These are phyloP conservation scores for Thalassophryne amazonica DNA, from an alignment of 2,797 vertebrate genomes.

Conservation along the genomic window DNA sequence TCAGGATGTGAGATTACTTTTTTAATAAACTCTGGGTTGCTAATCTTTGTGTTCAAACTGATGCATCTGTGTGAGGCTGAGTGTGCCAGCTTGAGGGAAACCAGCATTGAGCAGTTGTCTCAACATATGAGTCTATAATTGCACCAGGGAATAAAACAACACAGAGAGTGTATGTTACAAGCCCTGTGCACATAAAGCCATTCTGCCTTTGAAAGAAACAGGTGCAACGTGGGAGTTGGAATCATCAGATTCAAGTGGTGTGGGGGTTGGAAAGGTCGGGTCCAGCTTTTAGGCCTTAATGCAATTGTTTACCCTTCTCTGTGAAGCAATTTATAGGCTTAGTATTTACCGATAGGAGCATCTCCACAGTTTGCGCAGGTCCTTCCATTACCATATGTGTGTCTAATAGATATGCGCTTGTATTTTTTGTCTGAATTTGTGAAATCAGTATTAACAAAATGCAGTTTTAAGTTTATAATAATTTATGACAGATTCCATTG, in stretches of 20 bases:
- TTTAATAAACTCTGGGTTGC: too few relatives aligned
- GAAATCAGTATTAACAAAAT: too few relatives aligned
- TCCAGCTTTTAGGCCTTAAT: slow-evolving; percentile 56
- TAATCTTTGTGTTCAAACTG: slow-evolving; percentile 13
- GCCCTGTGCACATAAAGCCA: slow-evolving; percentile 62
- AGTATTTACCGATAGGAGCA: slow-evolving; percentile 10
- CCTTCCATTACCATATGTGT: background rate
- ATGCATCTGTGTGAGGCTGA: slow-evolving; percentile 41
- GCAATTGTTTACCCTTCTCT: slow-evolving; percentile 39
- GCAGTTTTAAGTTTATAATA: too few relatives aligned
- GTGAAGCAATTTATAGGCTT: slow-evolving; percentile 15
- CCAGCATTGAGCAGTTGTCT: slow-evolving; percentile 65
- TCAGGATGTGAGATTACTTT: background rate
- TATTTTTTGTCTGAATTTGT: too few relatives aligned
- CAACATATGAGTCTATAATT: slow-evolving; percentile 65
- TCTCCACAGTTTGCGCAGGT: background rate
- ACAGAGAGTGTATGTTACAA: slow-evolving; percentile 51
- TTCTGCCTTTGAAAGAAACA: slow-evolving; percentile 72
- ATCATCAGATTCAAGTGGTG: slow-evolving; percentile 62
- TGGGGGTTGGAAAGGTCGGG: slow-evolving; percentile 16
- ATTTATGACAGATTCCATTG: too few relatives aligned
- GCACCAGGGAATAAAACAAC: slow-evolving; percentile 55
- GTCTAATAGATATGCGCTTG: too few relatives aligned
- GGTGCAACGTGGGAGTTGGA: slow-evolving; percentile 75
- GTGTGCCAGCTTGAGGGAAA: slow-evolving; percentile 62